Percentiles rank a stretch among this genome's conserved stretches.
Conservation (phyloP, 2,113 vertebrate genomes). For the Phyllostomus hastatus region DNA sequence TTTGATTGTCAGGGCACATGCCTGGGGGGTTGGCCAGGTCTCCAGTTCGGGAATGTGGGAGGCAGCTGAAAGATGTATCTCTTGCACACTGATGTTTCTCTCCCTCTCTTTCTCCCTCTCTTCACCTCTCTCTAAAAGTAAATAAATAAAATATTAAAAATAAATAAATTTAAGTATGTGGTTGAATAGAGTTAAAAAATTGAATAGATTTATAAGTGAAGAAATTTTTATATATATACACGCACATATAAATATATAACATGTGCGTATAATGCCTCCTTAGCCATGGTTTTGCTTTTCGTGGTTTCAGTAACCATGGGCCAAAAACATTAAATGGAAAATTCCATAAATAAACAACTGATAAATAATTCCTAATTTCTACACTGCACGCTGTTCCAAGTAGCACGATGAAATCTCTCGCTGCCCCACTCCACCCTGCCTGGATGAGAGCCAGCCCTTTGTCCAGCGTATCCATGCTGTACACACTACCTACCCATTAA, state of each 20-base stretch:
- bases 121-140: no score
- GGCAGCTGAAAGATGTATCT: no score
- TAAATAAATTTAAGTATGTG: background rate
- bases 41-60: no score
- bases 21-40: no score
- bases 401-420: background rate
- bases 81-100: no score
- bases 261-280: background rate
- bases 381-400: background rate
- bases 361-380: background rate
- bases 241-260: background rate
- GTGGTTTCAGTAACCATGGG: background rate
- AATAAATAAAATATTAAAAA: background rate
- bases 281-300: background rate
- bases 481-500: background rate
- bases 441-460: background rate
- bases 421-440: background rate
- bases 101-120: no score
- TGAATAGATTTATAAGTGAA: background rate
- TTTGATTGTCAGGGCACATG: no score
- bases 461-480: background rate
- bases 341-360: background rate
- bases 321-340: background rate
- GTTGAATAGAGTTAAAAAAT: background rate
- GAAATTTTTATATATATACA: background rate